A percentile compares a stretch with the other conserved stretches of the same genome.
Conservation (phyloP, 1,140 invertebrate species). For the Piezodorus guildinii region DNA sequence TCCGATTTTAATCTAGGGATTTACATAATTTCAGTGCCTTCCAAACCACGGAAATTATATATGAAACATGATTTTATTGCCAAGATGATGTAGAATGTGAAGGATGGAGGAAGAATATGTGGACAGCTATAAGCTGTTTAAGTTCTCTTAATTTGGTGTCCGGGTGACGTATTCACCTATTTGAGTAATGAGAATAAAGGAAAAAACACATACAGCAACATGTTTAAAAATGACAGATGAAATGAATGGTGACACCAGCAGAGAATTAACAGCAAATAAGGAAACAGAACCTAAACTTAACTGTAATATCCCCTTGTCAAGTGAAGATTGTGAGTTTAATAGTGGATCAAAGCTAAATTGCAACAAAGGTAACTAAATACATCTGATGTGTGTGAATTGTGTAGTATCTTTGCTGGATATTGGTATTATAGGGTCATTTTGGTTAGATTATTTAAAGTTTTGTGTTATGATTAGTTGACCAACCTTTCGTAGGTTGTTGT, state of each 20-base stretch:
- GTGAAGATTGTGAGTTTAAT: slow-evolving; percentile 15
- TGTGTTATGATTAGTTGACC: too few species aligned
- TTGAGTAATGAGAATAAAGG: slow-evolving; percentile 10
- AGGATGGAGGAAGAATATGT: not conserved
- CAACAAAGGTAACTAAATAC: not conserved
- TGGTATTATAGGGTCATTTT: too few species aligned
- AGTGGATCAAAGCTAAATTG: slow-evolving; percentile 15
- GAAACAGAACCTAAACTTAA: slow-evolving; percentile 22
- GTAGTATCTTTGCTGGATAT: too few species aligned
- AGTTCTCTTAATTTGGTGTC: not conserved
- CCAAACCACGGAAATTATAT: too few species aligned
- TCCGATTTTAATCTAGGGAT: too few species aligned
- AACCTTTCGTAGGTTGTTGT: too few species aligned
- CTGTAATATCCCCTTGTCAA: slow-evolving; percentile 18
- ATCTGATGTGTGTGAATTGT: too few species aligned
- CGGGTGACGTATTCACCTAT: not conserved
- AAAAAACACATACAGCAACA: slow-evolving; percentile 14
- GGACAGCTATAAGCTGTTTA: slow-evolving; percentile 7
- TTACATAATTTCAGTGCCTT: too few species aligned
- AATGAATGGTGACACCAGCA: slow-evolving; percentile 32
- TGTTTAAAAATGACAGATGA: slow-evolving; percentile 33
- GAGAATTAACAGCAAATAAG: slow-evolving; percentile 26
- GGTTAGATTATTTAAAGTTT: too few species aligned
- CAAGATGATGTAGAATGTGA: too few species aligned
- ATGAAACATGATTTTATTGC: too few species aligned